Evolutionary conservation across 2,888 invertebrate genomes (phyloP), one percentile per base, ranked within the genome.

Genomic region (Cheilosia vernalis): DNA sequence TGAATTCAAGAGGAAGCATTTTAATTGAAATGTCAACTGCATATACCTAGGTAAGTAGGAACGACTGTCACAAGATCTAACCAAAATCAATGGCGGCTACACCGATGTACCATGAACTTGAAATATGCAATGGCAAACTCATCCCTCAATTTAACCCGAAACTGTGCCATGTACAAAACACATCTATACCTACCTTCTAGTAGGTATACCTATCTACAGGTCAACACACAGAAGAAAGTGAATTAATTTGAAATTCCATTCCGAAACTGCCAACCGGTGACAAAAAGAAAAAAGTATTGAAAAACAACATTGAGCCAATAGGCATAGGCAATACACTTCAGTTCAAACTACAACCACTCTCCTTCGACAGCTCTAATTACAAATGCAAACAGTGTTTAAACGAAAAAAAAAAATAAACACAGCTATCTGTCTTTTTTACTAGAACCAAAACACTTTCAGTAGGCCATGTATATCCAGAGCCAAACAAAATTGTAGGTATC

Each of bases 401-500:
- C 4, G 40, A 56, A 47, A 64, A 64, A 37, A 37, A 37, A 64
- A 37, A 37, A 37, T 13, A 37, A 37, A 37, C 37, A 37, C 13
- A 13, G 37, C n/a, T 60, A 49, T 49, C 44, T 64, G 49, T 76
- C 15, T 66, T 58, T 47, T 30, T 51, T 66, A 58, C 30, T 51
- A 42, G 30, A 64, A 37, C 10, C 44, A 47, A 72, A 66, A 56
- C 51, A 58, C 69, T 70, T 80, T 84, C 58, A 80, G 74, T 80
- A 74, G 84, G 84, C 79, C 84, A 21, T 17, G 40, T 53, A 19
- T 13, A 19, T 44, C 58, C 10, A 49, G 33, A 53, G 30, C 63
- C 58, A 79, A 64, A 79, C 56, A 49, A 73, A 84, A 67, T 63
- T 74, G 69, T n/a, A n/a, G n/a, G n/a, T 74, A 60, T 61, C 66